Base-by-base conservation (phyloP, 2,888 invertebrate genomes). In the Aleiodes alternator region DNA sequence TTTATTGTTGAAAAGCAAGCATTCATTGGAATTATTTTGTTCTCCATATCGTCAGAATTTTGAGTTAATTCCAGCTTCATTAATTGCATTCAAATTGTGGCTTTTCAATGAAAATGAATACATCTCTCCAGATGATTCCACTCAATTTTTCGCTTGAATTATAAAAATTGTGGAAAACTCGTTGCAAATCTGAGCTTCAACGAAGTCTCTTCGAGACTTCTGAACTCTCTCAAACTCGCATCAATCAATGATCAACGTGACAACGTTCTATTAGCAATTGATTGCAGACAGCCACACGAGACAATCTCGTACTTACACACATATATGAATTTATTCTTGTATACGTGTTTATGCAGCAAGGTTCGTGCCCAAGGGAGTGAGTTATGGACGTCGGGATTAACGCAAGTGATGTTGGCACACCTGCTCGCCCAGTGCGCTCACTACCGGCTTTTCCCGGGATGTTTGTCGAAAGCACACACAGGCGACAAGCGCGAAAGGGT, bases 371-470 rank as follows among this genome's bases (percentile, higher is more conserved):
- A 59, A 43, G 69, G 69, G 69, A 74, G 61, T 74, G 80, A 84
- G 82, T 84, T 85, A 85, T 84, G 80, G 79, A 78, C 61, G 75
- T 57, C 78, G 81, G 86, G 85, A 87, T 87, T 87, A 87, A 85
- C 84, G 82, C 83, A 76, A 84, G 82, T 82, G 81, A 85, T 84
- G 86, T 85, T 87, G 78, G 85, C 83, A 84, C 87, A 87, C 87
- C 87, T 86, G 87, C 84, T 74, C 79, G 70, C 79, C 80, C 80
- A 70, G 78, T 80, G 76, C 61, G 69, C 80, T 76, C 43, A 68
- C 70, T 73, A 76, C 64, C 72, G 59, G 78, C 77, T 78, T 66
- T 76, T 72, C 75, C 76, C 9, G 43, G 78, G 68, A 66, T 80
- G 80, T 80, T 80, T 80, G 80, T 73, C 78, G 66, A 75, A 55